Evolutionary conservation across 2,888 invertebrate genomes (phyloP), one percentile per base, ranked within the genome.

Genomic region (Arctia plantaginis): DNA sequence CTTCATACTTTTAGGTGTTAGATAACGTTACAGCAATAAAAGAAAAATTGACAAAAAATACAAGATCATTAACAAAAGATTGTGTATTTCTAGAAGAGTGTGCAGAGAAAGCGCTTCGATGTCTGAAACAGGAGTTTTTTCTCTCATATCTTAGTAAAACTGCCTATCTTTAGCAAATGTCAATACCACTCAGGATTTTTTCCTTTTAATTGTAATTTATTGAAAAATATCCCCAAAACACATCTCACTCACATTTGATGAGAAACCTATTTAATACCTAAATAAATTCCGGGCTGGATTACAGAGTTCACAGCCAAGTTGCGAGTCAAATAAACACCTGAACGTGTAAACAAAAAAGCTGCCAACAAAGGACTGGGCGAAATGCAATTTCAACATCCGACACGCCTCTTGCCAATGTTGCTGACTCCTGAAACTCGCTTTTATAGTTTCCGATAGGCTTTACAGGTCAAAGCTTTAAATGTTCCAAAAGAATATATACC

Each of bases 381-480:
- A 86, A 85, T 85, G 89, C 90, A 90, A 90, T 90, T 90, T 88
- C 75, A 81, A 86, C 86, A 82, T 84, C 75, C 84, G 86, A 77
- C 88, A 86, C 89, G 82, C 89, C 87, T 84, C 82, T 80, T 71
- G 80, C 75, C 67, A 75, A 69, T 77, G 80, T 77, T 74, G 67
- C 72, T 69, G 84, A 81, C 84, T 83, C 68, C 75, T 72, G 76
- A 77, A 68, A 77, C 81, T 85, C 80, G 86, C 85, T 86, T 88
- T 83, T 80, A 80, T 82, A 85, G 86, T 87, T 87, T 87, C 83
- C 77, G 82, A 84, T 68, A 76, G 71, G 66, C 65, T 73, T 66
- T 71, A 44, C 81, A 71, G 83, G 73, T 89, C 89, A 89, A 85
- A 88, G 88, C 84, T 82, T 88, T 87, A 79, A 83, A 82, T 87